Percentiles rank a stretch among this genome's conserved stretches.
phyloP scores from a whole-genome alignment of 2,797 vertebrate genomes.

The Peromyscus melanophrys region DNA sequence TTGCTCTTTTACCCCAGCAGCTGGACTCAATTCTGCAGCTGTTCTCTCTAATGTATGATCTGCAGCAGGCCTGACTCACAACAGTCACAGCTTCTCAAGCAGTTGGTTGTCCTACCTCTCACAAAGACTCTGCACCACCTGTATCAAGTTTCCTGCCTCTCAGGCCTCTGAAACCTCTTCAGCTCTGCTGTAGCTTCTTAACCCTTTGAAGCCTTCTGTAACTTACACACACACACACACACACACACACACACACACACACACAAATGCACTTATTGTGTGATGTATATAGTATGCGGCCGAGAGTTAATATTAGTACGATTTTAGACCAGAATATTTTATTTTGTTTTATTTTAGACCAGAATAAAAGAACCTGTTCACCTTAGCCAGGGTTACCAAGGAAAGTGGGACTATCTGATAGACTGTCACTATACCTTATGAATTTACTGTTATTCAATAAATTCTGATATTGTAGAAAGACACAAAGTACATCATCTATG shows the following conservation, averaged over 20 bases:
- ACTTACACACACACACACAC: background rate
- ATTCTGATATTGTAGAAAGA: background rate
- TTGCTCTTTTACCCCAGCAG: background rate
- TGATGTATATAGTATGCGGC: background rate
- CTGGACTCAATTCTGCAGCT: background rate
- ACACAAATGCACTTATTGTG: too few species aligned
- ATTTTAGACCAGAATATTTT: too few species aligned
- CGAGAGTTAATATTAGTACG: background rate
- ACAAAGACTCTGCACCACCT: background rate
- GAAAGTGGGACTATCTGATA: background rate
- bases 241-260: background rate
- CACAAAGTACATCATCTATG: background rate
- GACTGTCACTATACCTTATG: background rate
- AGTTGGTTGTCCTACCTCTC: too few species aligned
- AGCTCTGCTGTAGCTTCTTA: background rate
- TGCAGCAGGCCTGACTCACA: too few species aligned
- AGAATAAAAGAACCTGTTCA: background rate
- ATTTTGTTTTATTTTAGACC: background rate
- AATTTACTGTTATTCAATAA: background rate
- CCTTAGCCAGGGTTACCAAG: background rate
- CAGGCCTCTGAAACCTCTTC: background rate
- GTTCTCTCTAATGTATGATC: background rate
- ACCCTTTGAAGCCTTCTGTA: background rate
- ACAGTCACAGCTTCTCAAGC: background rate
- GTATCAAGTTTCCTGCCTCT: background rate